phyloP scores from a whole-genome alignment of 2,797 vertebrate species.

The Phalloptychus januarius region DNA sequence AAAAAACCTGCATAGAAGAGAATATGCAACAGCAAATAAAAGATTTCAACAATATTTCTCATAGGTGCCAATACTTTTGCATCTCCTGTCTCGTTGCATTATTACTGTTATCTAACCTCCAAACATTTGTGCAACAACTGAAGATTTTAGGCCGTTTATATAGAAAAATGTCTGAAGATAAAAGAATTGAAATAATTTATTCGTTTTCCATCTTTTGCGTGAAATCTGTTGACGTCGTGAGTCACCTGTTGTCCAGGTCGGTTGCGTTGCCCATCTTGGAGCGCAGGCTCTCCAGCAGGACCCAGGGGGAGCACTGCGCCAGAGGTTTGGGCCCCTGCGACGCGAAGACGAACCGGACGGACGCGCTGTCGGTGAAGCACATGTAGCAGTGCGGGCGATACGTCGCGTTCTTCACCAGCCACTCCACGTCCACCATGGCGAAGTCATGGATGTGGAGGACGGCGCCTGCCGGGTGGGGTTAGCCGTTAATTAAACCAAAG shows the following conservation, averaged over 20 bases:
- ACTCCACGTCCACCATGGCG: slow-evolving; percentile 80
- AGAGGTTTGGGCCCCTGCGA: slow-evolving; percentile 51
- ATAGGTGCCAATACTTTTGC: too few relatives aligned
- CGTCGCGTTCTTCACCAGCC: slow-evolving; percentile 88
- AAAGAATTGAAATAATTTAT: not conserved
- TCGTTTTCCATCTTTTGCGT: not conserved
- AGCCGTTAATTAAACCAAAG: not conserved
- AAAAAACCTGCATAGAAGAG: not conserved
- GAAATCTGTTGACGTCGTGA: not conserved
- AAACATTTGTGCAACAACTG: too few relatives aligned
- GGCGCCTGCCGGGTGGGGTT: slow-evolving; percentile 75
- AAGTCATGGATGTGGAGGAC: slow-evolving; percentile 88
- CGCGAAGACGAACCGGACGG: slow-evolving; percentile 83
- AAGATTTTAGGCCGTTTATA: too few relatives aligned
- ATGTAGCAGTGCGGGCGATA: slow-evolving; percentile 88
- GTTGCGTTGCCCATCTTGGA: slow-evolving; percentile 71
- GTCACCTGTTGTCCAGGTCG: slow-evolving; percentile 85
- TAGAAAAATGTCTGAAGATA: too few relatives aligned
- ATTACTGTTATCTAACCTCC: too few relatives aligned
- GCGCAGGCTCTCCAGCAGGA: slow-evolving; percentile 81
- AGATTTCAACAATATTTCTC: too few relatives aligned
- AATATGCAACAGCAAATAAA: not conserved
- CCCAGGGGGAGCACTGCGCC: slow-evolving; percentile 81
- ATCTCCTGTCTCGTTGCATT: too few relatives aligned
- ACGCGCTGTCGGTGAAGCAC: slow-evolving; percentile 74